Conservation (phyloP, 2,888 invertebrate species). For the Agriopis leucophaearia region DNA sequence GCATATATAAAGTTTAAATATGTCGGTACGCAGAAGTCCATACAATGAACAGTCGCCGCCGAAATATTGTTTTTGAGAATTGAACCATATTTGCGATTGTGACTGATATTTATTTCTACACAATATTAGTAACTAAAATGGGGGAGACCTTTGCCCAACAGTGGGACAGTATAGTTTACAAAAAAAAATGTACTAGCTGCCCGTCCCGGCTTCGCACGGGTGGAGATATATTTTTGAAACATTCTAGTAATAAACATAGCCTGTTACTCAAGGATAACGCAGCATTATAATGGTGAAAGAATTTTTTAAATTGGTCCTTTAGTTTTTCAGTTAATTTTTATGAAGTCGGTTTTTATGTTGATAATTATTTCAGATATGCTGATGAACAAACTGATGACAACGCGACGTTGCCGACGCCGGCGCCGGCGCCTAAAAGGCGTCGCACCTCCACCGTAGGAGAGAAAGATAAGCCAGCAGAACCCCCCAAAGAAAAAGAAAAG, state of each 20-base stretch:
- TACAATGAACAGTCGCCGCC: slow-evolving; percentile 67
- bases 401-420: slow-evolving; percentile 68
- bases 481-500: slow-evolving; percentile 52
- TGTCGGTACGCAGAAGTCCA: slow-evolving; percentile 55
- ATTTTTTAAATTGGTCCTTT: too few species aligned
- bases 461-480: slow-evolving; percentile 51
- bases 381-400: slow-evolving; percentile 82
- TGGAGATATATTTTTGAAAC: too few species aligned
- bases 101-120: slow-evolving; percentile 49
- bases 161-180: too few species aligned
- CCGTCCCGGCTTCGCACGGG: too few species aligned
- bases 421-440: slow-evolving; percentile 73
- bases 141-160: too few species aligned
- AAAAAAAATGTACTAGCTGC: too few species aligned
- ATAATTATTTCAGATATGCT: slow-evolving; percentile 68
- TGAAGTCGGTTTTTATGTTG: too few species aligned
- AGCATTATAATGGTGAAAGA: too few species aligned
- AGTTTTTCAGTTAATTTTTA: too few species aligned
- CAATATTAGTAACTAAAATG: too few species aligned
- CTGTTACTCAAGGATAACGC: too few species aligned
- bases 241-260: too few species aligned
- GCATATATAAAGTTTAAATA: not conserved
- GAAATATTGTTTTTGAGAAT: slow-evolving; percentile 65
- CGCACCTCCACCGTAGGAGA: slow-evolving; percentile 66
- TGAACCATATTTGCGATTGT: slow-evolving; percentile 73